Evolutionary conservation across 2,113 vertebrate genomes (phyloP), one percentile per base, ranked within the genome.

Genomic region (Chaetorhynchus papuensis): DNA sequence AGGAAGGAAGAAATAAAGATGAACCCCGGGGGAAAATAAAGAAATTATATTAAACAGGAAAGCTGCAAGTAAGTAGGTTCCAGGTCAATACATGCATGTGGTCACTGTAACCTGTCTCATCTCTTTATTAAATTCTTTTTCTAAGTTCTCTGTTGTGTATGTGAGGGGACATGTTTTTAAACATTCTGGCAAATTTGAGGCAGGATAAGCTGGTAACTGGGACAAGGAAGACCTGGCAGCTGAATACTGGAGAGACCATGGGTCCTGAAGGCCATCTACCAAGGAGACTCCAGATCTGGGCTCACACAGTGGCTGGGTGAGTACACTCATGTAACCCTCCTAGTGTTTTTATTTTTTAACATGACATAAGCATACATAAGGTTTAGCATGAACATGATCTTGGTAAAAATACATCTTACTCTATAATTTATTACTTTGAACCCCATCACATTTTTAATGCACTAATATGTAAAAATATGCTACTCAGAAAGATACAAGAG

Each of bases 321-420:
- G 9, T 8, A 54, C 1, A 1, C 9, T 14, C 3, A 0, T 2
- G 15, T 45, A 86, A 52, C 15, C 3, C 11, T 45, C 8, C 26
- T 37, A n/a, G 13, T 42, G 30, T 7, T 69, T 76, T 37, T 14
- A 24, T 13, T 47, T 93, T 53, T 79, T 18, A 37, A 66, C 22
- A 50, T 47, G 17, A 64, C 56, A 56, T 19, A 28, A 72, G 20
- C 20, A 64, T 31, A 59, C 22, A 37, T 7, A 21, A 52, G 15
- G 41, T 24, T 70, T 37, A 78, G n/a, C 10, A 47, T 21, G 35
- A 79, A 27, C 6, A 33, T 37, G 31, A 53, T n/a, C 44, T 59
- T 59, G 17, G 37, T 28, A 83, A 91, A 80, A 91, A n/a, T 12
- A 68, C 2, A 9, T n/a, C 26, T 79, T 41, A 70, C 9, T 76